Conservation (phyloP, 2,113 vertebrate species). For the Ageneiosus marmoratus region DNA sequence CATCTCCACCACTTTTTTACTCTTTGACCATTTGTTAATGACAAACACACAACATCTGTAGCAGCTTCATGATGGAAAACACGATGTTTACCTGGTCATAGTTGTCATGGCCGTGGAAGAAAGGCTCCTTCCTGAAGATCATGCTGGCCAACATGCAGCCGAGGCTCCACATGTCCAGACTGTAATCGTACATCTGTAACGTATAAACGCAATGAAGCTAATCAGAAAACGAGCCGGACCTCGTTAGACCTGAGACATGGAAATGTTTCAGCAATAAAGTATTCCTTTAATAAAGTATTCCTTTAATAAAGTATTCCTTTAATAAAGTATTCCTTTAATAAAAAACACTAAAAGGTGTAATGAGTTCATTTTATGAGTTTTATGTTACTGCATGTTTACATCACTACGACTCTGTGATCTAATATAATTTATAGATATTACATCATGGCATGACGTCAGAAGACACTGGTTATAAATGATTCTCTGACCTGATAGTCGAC, state of each 20-base stretch:
- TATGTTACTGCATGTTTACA: no score
- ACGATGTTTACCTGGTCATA: slow-evolving; percentile 71
- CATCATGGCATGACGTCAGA: neutral
- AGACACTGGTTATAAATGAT: no score
- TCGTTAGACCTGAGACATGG: neutral
- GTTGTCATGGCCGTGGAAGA: slow-evolving; percentile 80
- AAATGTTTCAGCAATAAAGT: no score
- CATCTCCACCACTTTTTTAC: neutral
- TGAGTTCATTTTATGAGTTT: no score
- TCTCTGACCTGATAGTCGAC: slow-evolving; percentile 77
- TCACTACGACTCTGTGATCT: no score
- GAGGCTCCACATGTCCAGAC: slow-evolving; percentile 80
- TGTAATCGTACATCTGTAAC: slow-evolving; percentile 80
- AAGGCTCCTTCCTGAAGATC: slow-evolving; percentile 81
- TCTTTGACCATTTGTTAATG: no score
- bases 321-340: no score
- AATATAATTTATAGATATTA: no score
- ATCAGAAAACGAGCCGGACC: neutral
- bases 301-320: no score
- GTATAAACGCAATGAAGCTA: neutral
- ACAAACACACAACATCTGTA: neutral
- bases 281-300: no score
- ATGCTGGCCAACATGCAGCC: slow-evolving; percentile 81
- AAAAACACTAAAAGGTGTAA: no score
- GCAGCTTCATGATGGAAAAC: no score